Percentiles rank a stretch among this genome's conserved stretches.
These are phyloP conservation scores for Ylistrum balloti DNA, from an alignment of 1,140 invertebrate genomes.

Conservation along the genomic window DNA sequence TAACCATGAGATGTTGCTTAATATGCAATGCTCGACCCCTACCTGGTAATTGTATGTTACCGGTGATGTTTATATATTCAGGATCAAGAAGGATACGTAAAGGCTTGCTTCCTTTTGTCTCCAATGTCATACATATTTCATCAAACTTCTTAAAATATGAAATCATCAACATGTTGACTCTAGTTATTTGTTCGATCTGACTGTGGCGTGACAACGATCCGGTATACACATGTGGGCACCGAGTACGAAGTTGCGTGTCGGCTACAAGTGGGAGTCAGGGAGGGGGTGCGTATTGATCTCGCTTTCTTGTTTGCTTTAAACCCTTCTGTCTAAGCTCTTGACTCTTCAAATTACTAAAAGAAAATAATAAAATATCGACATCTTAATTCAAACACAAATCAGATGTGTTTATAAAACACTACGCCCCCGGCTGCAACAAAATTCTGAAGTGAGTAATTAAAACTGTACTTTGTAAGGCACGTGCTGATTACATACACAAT, in stretches of 20 bases:
- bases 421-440: no score
- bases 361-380: no score
- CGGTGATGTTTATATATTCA: no score
- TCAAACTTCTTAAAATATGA: background rate
- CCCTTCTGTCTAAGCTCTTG: background rate
- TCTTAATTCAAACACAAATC: no score
- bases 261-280: background rate
- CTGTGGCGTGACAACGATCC: background rate
- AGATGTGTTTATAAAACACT: no score
- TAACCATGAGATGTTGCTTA: background rate
- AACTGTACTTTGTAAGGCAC: no score
- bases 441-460: no score
- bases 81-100: background rate
- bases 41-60: background rate
- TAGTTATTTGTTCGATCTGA: background rate
- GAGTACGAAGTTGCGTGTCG: background rate
- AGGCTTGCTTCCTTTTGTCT: background rate
- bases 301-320: background rate
- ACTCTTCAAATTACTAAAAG: no score
- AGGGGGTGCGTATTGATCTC: background rate
- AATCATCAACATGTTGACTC: constrained; percentile 5
- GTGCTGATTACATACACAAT: no score
- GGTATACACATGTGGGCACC: background rate
- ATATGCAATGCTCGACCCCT: background rate
- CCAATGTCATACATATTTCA: constrained; percentile 5